phyloP scores from a whole-genome alignment of 2,113 vertebrate genomes.

The Serinus canaria region DNA sequence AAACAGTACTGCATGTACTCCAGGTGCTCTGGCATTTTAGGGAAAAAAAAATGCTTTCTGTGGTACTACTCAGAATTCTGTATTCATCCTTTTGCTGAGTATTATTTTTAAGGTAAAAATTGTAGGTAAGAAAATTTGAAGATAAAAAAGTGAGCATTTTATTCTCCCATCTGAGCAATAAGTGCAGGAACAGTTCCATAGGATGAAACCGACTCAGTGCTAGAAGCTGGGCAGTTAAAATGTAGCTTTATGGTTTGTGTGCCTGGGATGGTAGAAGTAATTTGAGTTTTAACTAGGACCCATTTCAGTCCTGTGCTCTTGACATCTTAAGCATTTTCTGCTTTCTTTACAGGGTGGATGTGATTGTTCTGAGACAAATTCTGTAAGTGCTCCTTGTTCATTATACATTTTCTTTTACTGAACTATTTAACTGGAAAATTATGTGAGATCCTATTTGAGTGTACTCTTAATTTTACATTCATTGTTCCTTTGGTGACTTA shows the following conservation, averaged over 20 bases:
- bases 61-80: background rate
- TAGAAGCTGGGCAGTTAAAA: background rate
- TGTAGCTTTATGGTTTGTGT: background rate
- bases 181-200: background rate
- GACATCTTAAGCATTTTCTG: background rate
- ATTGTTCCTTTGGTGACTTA: background rate
- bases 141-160: background rate
- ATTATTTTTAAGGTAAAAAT: background rate
- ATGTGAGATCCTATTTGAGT: background rate
- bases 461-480: background rate
- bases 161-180: background rate
- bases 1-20: background rate
- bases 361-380: constrained; percentile 29
- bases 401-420: background rate
- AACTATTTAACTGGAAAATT: background rate
- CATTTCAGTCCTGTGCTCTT: background rate
- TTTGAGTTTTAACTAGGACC: background rate
- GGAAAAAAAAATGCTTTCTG: background rate
- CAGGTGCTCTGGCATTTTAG: background rate
- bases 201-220: background rate
- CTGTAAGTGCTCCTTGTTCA: constrained; percentile 28
- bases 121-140: background rate
- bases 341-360: constrained; percentile 39
- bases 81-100: background rate
- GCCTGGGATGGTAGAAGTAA: background rate